phyloP scores from a whole-genome alignment of 1,140 invertebrate genomes.

The Coenobita brevimanus region DNA sequence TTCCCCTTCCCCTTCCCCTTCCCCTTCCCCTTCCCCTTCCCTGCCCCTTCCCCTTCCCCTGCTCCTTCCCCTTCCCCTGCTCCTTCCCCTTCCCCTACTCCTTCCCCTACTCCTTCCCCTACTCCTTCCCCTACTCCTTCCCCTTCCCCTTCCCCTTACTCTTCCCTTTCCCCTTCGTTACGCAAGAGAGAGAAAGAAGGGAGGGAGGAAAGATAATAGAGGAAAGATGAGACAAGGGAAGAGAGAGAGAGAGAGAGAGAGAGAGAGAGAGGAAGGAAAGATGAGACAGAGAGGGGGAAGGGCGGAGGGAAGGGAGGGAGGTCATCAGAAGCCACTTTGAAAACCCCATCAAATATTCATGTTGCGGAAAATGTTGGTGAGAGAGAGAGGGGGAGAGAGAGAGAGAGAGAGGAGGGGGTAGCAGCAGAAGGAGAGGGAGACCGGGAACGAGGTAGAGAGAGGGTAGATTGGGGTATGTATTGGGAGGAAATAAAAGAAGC shows the following conservation, averaged over 20 bases:
- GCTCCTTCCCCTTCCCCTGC: background rate
- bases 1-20: background rate
- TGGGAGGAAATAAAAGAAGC: background rate
- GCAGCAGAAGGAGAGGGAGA: background rate
- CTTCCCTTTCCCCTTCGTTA: background rate
- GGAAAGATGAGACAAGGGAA: background rate
- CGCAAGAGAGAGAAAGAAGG: background rate
- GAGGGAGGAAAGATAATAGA: background rate
- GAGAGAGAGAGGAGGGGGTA: background rate
- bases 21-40: background rate
- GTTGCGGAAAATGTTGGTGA: background rate
- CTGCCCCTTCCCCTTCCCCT: background rate
- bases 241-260: background rate
- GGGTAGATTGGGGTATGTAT: background rate
- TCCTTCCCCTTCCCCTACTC: background rate
- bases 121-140: background rate
- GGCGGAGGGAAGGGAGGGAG: too few species aligned
- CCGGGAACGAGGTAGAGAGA: background rate
- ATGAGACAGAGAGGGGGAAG: background rate
- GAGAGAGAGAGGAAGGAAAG: background rate
- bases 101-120: background rate
- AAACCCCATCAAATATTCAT: too few species aligned
- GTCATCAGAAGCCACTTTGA: too few species aligned
- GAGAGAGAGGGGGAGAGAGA: constrained; percentile 8
- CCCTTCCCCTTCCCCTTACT: background rate